Evolutionary conservation across 1,140 invertebrate species (phyloP), one percentile per base, ranked within the genome.

Genomic region (Scaptomyza hsui): DNA sequence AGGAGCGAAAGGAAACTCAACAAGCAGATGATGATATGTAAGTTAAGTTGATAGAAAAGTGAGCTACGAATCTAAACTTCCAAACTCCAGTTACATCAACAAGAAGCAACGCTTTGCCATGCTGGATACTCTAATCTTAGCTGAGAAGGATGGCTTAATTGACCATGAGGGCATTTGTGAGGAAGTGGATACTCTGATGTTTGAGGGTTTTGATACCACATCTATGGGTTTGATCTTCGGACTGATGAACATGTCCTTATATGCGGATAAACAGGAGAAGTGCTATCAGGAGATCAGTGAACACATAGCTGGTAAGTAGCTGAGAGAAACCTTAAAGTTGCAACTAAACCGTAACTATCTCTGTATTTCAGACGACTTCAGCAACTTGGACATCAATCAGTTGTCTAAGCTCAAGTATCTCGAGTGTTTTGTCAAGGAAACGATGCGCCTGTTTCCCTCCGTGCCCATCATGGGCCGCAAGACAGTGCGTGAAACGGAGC

Each of bases 111-210:
- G 94, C 60, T 91, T 95, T 5, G 96, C 96, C 5, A 96, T 98
- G 93, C 90, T 98, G 37, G 97, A 98, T 92, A 92, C 97, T 21
- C 65, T 97, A 1, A 91, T 97, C 4, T 91, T 93, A 75, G 93
- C 93, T 12, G 93, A 94, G 48, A 92, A 92, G 19, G 86, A 92
- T 45, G 89, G 91, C 13, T 91, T 80, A 0, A 93, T 94, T 37
- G 94, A 93, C 57, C 92, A 95, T 67, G 63, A 92, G 37, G 96
- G 96, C 57, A 96, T 97, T 41, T 93, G 94, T 72, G 96, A 97
- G 80, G 96, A 97, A 93, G 95, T 96, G 3, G 95, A 96, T 81
- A 97, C 95, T 0, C 96, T 96, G 59, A 95, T 96, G 93, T 96
- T 96, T 91, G 95, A 94, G 75, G 93, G 93, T 1, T 95, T 96